Conservation (phyloP, 2,113 vertebrate genomes). For the Xyliphius kryptos region DNA sequence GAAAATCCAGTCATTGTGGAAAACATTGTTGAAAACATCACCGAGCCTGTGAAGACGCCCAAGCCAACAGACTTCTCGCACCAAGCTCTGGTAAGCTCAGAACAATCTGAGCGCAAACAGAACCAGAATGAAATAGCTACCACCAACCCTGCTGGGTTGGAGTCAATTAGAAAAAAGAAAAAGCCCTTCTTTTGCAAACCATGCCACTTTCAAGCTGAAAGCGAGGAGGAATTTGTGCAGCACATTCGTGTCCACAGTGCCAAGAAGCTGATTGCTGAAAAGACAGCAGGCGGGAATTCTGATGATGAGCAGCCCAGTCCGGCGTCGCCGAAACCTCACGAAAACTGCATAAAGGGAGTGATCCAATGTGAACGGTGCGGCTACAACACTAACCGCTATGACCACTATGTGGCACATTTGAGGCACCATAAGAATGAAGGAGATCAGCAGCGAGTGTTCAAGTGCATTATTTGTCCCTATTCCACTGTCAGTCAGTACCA, state of each 20-base stretch:
- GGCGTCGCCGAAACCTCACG: conserved; percentile 43
- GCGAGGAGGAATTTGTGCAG: conserved; percentile 84
- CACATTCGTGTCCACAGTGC: conserved; percentile 84
- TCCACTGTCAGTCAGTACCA: conserved; percentile 97
- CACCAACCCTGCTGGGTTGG: too few relatives aligned
- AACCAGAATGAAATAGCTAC: too few relatives aligned
- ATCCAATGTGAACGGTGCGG: conserved; percentile 93
- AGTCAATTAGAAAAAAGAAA: conserved; percentile 83
- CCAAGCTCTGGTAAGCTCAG: too few relatives aligned
- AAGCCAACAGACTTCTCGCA: conserved; percentile 27
- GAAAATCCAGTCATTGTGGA: conserved; percentile 12
- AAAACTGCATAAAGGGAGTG: conserved; percentile 76
- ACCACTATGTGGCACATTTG: conserved; percentile 94
- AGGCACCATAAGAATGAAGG: conserved; percentile 89
- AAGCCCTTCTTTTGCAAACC: conserved; percentile 93
- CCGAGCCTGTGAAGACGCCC: background rate
- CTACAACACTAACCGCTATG: conserved; percentile 95
- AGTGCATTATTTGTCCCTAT: conserved; percentile 92
- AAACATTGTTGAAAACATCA: background rate
- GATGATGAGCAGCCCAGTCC: conserved; percentile 61
- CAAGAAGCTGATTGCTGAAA: conserved; percentile 85
- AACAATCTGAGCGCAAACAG: too few relatives aligned
- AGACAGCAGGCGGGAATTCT: conserved; percentile 68
- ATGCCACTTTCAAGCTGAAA: conserved; percentile 85
- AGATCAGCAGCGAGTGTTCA: conserved; percentile 83